These are phyloP conservation scores for Cariama cristata DNA, from an alignment of 2,113 vertebrate genomes.

Conservation along the genomic window DNA sequence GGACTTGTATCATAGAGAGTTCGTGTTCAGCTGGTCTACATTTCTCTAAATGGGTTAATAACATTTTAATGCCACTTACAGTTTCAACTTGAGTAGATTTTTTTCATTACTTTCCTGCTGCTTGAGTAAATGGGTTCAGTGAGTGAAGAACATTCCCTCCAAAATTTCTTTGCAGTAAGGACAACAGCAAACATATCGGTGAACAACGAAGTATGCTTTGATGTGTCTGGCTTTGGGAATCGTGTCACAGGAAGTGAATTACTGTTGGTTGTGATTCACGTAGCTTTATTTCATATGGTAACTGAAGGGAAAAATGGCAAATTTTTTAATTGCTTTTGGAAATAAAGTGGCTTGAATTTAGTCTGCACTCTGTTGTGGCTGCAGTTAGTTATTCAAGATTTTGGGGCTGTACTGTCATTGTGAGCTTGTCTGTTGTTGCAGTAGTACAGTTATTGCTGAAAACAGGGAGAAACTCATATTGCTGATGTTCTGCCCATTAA, in stretches of 20 bases:
- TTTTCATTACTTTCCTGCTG: not conserved
- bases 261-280: not conserved
- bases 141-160: not conserved
- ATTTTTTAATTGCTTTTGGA: not conserved
- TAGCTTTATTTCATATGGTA: not conserved
- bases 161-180: not conserved
- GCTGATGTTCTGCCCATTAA: not conserved
- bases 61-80: not conserved
- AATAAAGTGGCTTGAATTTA: not conserved
- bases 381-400: not conserved
- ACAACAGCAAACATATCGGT: not conserved
- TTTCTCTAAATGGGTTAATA: not conserved
- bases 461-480: not conserved
- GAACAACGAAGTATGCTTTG: not conserved
- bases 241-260: not conserved
- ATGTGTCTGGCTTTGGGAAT: not conserved
- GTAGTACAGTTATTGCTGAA: not conserved
- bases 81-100: not conserved
- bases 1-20: not conserved
- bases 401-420: not conserved
- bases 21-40: not conserved
- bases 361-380: not conserved
- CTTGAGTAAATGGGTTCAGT: not conserved
- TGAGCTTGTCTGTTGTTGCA: not conserved
- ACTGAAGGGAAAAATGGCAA: not conserved